A percentile compares a stretch with the other conserved stretches of the same genome.
Conservation (phyloP, 1,140 invertebrate species). For the Ganaspis sp. region DNA sequence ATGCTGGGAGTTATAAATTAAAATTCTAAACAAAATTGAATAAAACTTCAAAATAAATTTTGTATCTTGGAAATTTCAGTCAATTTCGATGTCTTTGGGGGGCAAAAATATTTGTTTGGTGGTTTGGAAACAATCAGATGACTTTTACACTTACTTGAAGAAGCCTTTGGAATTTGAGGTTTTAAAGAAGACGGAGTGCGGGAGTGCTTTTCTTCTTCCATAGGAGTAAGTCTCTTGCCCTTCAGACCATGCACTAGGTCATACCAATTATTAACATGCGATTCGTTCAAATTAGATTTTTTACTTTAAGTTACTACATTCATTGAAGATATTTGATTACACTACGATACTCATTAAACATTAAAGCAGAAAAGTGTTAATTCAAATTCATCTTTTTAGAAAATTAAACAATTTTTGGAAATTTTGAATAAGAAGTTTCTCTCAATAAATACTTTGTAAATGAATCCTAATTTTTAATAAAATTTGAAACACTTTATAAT, state of each 20-base stretch:
- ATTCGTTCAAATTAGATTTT: conserved; percentile 33
- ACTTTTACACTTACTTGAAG: conserved; percentile 67
- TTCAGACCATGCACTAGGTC: conserved; percentile 71
- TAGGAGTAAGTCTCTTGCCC: conserved; percentile 58
- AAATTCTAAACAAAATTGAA: too few species aligned
- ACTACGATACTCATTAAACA: background rate
- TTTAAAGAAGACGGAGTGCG: conserved; percentile 59
- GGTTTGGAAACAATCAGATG: too few species aligned
- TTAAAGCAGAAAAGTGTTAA: background rate
- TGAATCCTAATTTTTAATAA: too few species aligned
- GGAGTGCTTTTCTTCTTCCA: conserved; percentile 49
- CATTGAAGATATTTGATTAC: background rate
- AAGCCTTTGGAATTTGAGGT: conserved; percentile 56
- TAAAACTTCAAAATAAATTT: too few species aligned
- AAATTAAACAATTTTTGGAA: background rate
- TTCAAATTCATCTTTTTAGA: background rate
- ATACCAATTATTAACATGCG: conserved; percentile 65
- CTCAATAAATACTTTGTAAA: too few species aligned
- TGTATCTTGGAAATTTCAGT: too few species aligned
- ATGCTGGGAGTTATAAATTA: too few species aligned
- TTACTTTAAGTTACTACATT: conserved; percentile 5
- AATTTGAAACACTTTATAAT: too few species aligned
- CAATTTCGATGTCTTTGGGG: too few species aligned
- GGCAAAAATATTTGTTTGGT: too few species aligned
- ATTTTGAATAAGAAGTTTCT: background rate